Base-by-base conservation (phyloP, 1,140 invertebrate species). In the Akabosia matsudoensis region DNA sequence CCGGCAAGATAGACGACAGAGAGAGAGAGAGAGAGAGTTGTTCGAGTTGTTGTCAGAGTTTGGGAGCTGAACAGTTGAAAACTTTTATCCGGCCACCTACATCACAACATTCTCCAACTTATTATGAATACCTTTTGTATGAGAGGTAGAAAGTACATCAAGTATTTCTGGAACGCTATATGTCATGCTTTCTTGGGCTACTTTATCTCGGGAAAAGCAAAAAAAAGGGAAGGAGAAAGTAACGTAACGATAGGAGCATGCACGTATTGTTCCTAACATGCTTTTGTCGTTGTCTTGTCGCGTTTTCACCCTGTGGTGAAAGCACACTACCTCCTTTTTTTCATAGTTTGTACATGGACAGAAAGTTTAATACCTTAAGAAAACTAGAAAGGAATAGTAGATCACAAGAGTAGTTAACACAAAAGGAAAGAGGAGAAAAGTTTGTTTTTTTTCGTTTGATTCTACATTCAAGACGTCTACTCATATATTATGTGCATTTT, bases 401-500 rank as follows among this genome's bases (percentile, higher is more conserved):
- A 10, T 10, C 7, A 45, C 18, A 7, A 45, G 7, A 18, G 37
- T 18, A 61, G 54, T 61, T 61, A 61, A 61, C 54, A 67, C 61
- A 30, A 67, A n/a, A n/a, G n/a, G n/a, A n/a, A n/a, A n/a, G n/a
- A 30, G 61, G 30, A 67, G 31, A 67, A 67, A 67, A 4, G 10
- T 31, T 56, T 56, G 14, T 10, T 67, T 30, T 30, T 13, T 22
- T 67, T 56, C 26, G 31, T 22, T 67, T 22, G 22, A 67, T 67
- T 67, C 24, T 30, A 30, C 61, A 67, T 67, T 67, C 61, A 67
- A 67, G 61, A 67, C 61, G 10, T 67, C 28, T 67, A 10, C 30
- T n/a, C 61, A 30, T 67, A 67, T 56, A 56, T 56, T 56, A 56
- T 56, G 54, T 56, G 54, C 61, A 67, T 67, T 67, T 67, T 67